Conservation (phyloP, 2,888 invertebrate genomes). For the Helicoverpa assulta region DNA sequence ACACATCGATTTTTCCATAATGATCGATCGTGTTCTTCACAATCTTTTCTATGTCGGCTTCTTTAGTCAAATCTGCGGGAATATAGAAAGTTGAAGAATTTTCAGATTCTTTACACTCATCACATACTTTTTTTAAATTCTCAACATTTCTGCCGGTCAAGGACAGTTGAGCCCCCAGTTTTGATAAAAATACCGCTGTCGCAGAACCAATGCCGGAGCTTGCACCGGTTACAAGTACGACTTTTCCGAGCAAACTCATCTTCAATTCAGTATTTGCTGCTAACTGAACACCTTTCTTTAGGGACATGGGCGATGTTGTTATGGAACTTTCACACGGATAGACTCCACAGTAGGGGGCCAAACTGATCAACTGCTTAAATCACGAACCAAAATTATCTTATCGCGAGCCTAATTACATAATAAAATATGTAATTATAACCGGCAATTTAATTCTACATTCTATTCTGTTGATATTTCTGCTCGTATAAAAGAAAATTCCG, state of each 20-base stretch:
- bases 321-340: not conserved
- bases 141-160: constrained; percentile 92
- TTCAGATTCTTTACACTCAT: constrained; percentile 78
- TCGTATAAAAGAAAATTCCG: not conserved
- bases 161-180: constrained; percentile 93
- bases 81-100: constrained; percentile 88
- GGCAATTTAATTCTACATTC: constrained; percentile 1
- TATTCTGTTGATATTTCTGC: not conserved
- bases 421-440: constrained; percentile 28
- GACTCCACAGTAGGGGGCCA: not conserved
- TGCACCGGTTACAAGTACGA: constrained; percentile 94
- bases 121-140: constrained; percentile 89
- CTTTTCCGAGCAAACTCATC: constrained; percentile 93
- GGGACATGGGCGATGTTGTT: constrained; percentile 18
- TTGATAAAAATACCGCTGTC: constrained; percentile 94
- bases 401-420: constrained; percentile 59
- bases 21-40: constrained; percentile 93
- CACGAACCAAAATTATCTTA: constrained; percentile 60
- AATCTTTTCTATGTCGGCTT: constrained; percentile 93
- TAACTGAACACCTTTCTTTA: constrained; percentile 27
- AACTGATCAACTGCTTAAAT: constrained; percentile 5
- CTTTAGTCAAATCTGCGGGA: constrained; percentile 93
- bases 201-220: constrained; percentile 96
- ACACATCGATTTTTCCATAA: constrained; percentile 94
- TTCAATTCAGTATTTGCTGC: constrained; percentile 43